Conservation (phyloP, 1,140 invertebrate species). For the Drosophila insularis region DNA sequence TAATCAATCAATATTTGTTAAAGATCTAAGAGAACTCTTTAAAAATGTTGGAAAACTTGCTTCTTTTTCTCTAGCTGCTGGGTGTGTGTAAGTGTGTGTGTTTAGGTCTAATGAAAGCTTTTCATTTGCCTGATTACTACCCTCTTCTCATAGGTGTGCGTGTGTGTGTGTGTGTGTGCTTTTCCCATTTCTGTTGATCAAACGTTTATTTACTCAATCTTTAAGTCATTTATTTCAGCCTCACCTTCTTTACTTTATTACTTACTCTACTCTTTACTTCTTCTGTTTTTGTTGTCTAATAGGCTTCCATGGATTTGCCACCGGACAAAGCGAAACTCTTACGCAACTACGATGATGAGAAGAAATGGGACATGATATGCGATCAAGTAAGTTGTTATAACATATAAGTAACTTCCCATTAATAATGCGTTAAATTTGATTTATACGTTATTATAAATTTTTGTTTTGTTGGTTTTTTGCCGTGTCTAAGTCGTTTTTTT, state of each 20-base stretch:
- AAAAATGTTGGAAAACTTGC: neutral
- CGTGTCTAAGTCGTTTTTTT: slow-evolving; percentile 25
- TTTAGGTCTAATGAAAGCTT: slow-evolving; percentile 31
- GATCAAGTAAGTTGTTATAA: slow-evolving; percentile 91
- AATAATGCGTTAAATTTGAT: slow-evolving; percentile 17
- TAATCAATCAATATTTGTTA: slow-evolving; percentile 5
- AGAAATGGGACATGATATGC: slow-evolving; percentile 99
- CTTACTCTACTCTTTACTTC: slow-evolving; percentile 21
- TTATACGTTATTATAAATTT: neutral
- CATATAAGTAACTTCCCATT: neutral
- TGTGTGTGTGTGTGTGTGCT: no score
- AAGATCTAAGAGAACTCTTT: neutral
- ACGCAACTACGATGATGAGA: slow-evolving; percentile 98
- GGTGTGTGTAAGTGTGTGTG: neutral
- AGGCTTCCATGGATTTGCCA: slow-evolving; percentile 99
- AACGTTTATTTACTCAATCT: neutral
- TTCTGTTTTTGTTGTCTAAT: slow-evolving; percentile 67
- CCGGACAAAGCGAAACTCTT: slow-evolving; percentile 99
- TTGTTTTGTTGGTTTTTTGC: neutral
- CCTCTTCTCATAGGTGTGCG: neutral
- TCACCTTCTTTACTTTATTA: slow-evolving; percentile 22
- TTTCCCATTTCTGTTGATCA: no score
- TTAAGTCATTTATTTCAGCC: slow-evolving; percentile 10
- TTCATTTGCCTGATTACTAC: slow-evolving; percentile 39
- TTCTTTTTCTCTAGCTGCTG: neutral